Evolutionary conservation across 1,140 invertebrate species (phyloP).

Genomic region (Arion vulgaris): DNA sequence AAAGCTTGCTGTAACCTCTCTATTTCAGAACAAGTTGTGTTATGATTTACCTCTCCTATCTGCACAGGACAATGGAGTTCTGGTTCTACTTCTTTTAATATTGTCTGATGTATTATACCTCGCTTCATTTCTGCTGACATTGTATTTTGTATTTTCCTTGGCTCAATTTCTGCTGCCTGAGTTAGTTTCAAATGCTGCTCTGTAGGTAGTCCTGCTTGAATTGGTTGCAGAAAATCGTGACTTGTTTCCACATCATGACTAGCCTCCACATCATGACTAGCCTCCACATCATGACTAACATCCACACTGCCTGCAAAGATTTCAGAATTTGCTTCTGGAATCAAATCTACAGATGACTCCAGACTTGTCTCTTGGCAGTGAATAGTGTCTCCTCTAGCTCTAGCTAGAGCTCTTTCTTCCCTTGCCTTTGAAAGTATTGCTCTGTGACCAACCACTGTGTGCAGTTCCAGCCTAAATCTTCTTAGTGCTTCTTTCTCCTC

Average conservation of each 20-base stretch:
- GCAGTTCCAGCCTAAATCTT: not conserved
- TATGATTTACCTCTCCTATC: not conserved
- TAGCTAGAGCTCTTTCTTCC: not conserved
- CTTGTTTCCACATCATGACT: too few relatives aligned
- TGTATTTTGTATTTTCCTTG: too few relatives aligned
- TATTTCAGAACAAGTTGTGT: not conserved
- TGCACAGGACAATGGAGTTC: not conserved
- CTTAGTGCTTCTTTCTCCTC: not conserved
- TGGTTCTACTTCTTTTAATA: not conserved
- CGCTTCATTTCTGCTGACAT: too few relatives aligned
- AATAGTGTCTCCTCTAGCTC: not conserved
- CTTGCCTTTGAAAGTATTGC: not conserved
- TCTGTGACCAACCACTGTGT: slow-evolving; percentile 1
- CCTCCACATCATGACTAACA: not conserved
- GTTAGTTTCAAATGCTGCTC: too few relatives aligned
- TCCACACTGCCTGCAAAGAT: not conserved
- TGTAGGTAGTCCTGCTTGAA: too few relatives aligned
- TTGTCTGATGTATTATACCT: not conserved
- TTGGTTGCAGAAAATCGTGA: not conserved
- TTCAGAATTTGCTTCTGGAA: not conserved
- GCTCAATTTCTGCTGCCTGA: too few relatives aligned
- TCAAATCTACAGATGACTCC: not conserved
- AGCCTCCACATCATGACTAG: too few relatives aligned
- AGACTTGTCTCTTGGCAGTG: not conserved
- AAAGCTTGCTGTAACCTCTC: not conserved